These are phyloP conservation scores for Lucifuga dentata DNA, from an alignment of 2,113 vertebrate species.

Conservation along the genomic window DNA sequence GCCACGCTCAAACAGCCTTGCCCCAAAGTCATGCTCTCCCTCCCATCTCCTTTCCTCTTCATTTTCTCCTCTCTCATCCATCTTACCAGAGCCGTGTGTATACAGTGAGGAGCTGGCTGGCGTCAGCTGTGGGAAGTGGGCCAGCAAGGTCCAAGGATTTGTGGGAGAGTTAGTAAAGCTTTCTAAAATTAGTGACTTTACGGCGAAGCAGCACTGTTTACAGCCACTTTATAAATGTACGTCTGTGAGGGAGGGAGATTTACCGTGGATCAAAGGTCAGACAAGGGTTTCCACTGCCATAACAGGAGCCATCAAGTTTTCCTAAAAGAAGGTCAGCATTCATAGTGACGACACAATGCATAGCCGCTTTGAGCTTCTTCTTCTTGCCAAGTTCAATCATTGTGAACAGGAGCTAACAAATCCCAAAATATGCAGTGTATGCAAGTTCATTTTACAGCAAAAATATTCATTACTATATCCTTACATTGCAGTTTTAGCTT, in stretches of 20 bases:
- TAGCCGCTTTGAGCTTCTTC: not conserved
- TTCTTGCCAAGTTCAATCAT: no score
- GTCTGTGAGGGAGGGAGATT: constrained; percentile 4
- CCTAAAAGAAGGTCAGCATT: not conserved
- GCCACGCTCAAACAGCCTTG: constrained; percentile 42
- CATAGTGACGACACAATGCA: no score
- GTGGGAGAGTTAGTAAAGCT: constrained; percentile 66
- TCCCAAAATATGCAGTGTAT: no score
- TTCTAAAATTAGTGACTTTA: constrained; percentile 75
- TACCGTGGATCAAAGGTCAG: constrained; percentile 29
- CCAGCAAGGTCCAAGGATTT: constrained; percentile 76
- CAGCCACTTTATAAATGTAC: constrained; percentile 47
- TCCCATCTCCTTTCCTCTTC: constrained; percentile 13
- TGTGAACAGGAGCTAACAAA: no score
- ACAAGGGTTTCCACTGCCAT: constrained; percentile 6
- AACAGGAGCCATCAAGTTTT: constrained; percentile 6
- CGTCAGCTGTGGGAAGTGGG: constrained; percentile 69
- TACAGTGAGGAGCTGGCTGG: constrained; percentile 48
- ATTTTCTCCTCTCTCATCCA: constrained; percentile 47
- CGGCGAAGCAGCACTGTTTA: constrained; percentile 52
- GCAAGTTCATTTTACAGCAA: no score
- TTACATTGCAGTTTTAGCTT: no score
- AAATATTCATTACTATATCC: no score
- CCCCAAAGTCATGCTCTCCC: constrained; percentile 53
- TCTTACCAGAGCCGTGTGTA: constrained; percentile 48